Percentiles rank a stretch among this genome's conserved stretches.
phyloP scores from a whole-genome alignment of 2,797 vertebrate species.

The Sciurus carolinensis region DNA sequence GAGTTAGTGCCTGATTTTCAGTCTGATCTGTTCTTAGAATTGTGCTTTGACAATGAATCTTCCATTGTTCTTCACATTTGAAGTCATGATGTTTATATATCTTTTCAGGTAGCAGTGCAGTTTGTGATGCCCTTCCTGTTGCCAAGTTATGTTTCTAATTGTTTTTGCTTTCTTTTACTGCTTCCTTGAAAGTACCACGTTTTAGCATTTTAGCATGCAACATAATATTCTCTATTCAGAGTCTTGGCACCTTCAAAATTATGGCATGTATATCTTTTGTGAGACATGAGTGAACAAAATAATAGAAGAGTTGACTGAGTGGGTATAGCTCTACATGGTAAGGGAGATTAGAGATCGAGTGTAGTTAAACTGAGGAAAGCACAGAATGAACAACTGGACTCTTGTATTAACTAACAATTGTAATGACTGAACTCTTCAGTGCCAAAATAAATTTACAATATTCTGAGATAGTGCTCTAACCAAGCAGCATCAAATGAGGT shows the following conservation, averaged over 20 bases:
- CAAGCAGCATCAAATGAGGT: background rate
- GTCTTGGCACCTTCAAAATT: conserved; percentile 15
- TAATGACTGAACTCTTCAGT: conserved; percentile 22
- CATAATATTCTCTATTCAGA: background rate
- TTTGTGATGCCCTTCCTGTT: conserved; percentile 50
- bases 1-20: conserved; percentile 10
- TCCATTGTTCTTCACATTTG: conserved; percentile 7
- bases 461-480: conserved; percentile 37
- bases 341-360: background rate
- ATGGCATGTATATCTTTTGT: conserved; percentile 19
- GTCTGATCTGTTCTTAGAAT: conserved; percentile 14
- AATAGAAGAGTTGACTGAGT: background rate
- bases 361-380: conserved; percentile 45
- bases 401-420: conserved; percentile 7
- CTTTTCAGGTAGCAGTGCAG: conserved; percentile 29
- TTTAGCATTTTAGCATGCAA: conserved; percentile 48
- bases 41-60: conserved; percentile 16
- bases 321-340: background rate
- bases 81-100: background rate
- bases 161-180: conserved; percentile 17
- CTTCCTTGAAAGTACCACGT: conserved; percentile 37
- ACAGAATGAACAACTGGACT: background rate
- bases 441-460: conserved; percentile 37
- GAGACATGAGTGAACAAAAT: background rate
- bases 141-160: conserved; percentile 38